These are phyloP conservation scores for Galleria mellonella DNA, from an alignment of 1,140 invertebrate species.

Conservation along the genomic window DNA sequence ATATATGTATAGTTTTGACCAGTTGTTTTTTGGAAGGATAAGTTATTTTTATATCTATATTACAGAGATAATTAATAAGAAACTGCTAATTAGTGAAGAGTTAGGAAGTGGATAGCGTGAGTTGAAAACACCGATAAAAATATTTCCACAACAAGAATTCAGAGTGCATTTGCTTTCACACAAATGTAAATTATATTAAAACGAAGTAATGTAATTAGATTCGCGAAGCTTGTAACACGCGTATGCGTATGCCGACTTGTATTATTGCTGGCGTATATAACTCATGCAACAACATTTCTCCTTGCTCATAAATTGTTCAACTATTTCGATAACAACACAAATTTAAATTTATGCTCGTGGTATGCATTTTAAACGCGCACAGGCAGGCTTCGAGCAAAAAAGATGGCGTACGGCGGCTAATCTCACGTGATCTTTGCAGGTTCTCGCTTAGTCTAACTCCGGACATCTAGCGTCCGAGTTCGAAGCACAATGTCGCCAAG, in stretches of 20 bases:
- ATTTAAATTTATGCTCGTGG: constrained; percentile 57
- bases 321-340: constrained; percentile 60
- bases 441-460: constrained; percentile 9
- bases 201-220: constrained; percentile 3
- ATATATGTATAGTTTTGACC: no score
- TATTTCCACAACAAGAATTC: no score
- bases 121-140: no score
- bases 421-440: constrained; percentile 50
- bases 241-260: background rate
- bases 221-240: background rate
- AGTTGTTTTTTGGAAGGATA: no score
- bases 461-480: constrained; percentile 21
- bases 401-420: constrained; percentile 29
- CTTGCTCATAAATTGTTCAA: constrained; percentile 47
- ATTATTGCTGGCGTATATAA: constrained; percentile 18
- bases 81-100: no score
- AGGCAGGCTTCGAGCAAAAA: constrained; percentile 37
- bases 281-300: constrained; percentile 43
- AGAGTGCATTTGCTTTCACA: no score
- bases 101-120: no score
- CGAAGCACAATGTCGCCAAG: no score
- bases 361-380: constrained; percentile 52
- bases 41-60: no score
- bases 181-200: no score
- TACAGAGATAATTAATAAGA: no score